A percentile compares a stretch with the other conserved stretches of the same genome.
These are phyloP conservation scores for Volucella inflata DNA, from an alignment of 2,888 invertebrate genomes.

Conservation along the genomic window DNA sequence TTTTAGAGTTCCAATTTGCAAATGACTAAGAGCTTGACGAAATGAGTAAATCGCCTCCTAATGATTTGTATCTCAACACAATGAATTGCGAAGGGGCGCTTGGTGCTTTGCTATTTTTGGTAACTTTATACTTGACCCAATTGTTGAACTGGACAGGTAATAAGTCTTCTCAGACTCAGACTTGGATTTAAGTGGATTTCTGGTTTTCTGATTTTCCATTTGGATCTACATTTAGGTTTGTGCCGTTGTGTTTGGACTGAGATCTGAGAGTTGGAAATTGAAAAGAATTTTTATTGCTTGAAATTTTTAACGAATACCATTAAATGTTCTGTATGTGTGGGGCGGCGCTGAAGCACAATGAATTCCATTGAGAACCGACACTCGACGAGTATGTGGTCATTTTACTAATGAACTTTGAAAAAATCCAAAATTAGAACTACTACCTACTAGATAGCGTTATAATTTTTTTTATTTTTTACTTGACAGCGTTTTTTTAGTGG, in stretches of 20 bases:
- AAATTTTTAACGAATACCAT: conserved; percentile 4
- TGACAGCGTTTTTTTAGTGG: no score
- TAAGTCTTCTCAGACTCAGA: conserved; percentile 23
- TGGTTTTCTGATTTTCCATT: conserved; percentile 6
- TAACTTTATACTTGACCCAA: conserved; percentile 68
- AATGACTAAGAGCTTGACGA: conserved; percentile 56
- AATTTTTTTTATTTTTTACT: background rate
- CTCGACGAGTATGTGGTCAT: conserved; percentile 4
- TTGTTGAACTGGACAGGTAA: conserved; percentile 20
- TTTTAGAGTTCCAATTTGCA: conserved; percentile 10
- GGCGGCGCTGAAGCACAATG: conserved; percentile 12
- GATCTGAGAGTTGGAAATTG: conserved; percentile 12
- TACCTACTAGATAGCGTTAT: background rate
- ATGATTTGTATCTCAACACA: conserved; percentile 59
- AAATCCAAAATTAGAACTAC: conserved; percentile 5
- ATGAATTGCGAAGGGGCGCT: conserved; percentile 33
- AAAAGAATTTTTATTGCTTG: conserved; percentile 25
- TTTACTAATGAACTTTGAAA: conserved; percentile 12
- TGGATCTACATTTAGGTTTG: background rate
- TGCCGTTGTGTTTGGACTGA: conserved; percentile 3
- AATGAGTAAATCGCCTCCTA: conserved; percentile 1
- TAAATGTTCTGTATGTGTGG: background rate
- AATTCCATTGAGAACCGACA: conserved; percentile 18
- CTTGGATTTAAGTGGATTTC: conserved; percentile 22
- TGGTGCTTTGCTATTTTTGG: conserved; percentile 55